A percentile compares a stretch with the other conserved stretches of the same genome.
These are phyloP conservation scores for Ciconia maguari DNA, from an alignment of 2,113 vertebrate genomes.

Conservation along the genomic window DNA sequence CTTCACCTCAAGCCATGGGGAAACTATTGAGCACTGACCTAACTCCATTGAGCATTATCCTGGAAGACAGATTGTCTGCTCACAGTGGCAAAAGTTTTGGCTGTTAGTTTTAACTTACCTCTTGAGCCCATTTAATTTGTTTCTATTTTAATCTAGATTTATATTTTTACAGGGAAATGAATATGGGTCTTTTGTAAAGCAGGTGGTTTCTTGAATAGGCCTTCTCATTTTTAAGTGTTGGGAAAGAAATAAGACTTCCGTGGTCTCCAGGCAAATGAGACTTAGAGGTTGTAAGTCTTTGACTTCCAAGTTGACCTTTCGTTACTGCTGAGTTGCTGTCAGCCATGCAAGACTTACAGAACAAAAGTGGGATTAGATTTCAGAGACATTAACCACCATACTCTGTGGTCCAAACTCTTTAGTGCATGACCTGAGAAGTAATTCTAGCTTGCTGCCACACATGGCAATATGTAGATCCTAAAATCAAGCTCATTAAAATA, in stretches of 20 bases:
- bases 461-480: neutral
- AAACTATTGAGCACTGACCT: neutral
- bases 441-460: neutral
- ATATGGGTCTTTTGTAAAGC: neutral
- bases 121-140: neutral
- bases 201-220: neutral
- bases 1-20: neutral
- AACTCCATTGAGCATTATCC: neutral
- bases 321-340: constrained; percentile 50
- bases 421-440: constrained; percentile 9
- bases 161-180: neutral
- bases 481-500: constrained; percentile 13
- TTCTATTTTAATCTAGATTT: neutral
- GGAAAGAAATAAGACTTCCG: neutral
- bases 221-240: neutral
- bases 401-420: neutral
- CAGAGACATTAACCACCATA: constrained; percentile 7
- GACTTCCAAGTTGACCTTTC: constrained; percentile 50
- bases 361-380: constrained; percentile 49
- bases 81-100: neutral
- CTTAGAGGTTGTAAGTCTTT: constrained; percentile 23
- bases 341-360: constrained; percentile 55
- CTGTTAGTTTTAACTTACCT: neutral
- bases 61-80: neutral
- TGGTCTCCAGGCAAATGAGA: constrained; percentile 11